phyloP scores from a whole-genome alignment of 1,140 invertebrate genomes.

The Prorops nasuta region DNA sequence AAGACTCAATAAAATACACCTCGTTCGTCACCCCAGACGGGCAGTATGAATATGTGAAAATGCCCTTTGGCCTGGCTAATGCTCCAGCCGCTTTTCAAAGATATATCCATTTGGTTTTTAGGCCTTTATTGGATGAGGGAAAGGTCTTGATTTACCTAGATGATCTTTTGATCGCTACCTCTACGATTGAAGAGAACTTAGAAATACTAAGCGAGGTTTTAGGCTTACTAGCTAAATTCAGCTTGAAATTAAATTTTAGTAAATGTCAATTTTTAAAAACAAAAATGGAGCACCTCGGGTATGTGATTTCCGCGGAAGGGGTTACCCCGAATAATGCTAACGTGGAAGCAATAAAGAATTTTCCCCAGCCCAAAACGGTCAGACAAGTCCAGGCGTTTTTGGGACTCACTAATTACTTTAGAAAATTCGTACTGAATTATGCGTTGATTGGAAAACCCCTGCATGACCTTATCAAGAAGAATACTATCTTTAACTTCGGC shows the following conservation, averaged over 20 bases:
- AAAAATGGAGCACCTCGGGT: neutral
- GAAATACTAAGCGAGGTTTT: neutral
- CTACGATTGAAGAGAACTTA: neutral
- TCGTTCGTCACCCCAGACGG: too few species aligned
- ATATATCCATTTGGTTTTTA: too few species aligned
- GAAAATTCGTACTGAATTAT: slow-evolving; percentile 23
- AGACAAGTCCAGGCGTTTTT: slow-evolving; percentile 28
- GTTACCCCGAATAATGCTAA: neutral
- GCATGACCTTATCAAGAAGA: neutral
- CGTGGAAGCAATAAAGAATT: too few species aligned
- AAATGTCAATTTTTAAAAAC: slow-evolving; percentile 4
- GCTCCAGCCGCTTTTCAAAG: too few species aligned
- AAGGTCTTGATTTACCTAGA: slow-evolving; percentile 9
- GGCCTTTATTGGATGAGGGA: too few species aligned
- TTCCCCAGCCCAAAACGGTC: neutral
- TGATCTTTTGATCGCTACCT: neutral
- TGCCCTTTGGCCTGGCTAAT: too few species aligned
- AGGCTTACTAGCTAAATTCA: rapidly evolving
- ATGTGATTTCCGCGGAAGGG: neutral
- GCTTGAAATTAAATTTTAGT: neutral
- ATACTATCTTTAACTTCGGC: neutral
- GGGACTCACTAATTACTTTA: slow-evolving; percentile 25
- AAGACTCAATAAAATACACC: too few species aligned
- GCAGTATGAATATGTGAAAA: too few species aligned
- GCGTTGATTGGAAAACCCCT: neutral